These are phyloP conservation scores for Hylomyscus alleni DNA, from an alignment of 2,797 vertebrate genomes.

Conservation along the genomic window DNA sequence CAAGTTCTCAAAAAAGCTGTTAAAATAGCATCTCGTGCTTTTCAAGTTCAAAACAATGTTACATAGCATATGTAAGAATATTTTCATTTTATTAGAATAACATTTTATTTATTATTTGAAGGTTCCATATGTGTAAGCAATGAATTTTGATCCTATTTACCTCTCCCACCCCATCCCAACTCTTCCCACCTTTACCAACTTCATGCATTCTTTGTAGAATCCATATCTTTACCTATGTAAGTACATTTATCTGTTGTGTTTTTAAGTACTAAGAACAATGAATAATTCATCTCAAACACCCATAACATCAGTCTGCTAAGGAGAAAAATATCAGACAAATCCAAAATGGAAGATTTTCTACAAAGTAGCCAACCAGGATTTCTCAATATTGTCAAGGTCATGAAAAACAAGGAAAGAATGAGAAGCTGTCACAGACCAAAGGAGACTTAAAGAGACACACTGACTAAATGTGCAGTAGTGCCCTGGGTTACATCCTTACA, in stretches of 20 bases:
- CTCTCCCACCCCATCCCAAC: neutral
- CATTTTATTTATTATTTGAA: neutral
- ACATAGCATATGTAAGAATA: slow-evolving; percentile 24
- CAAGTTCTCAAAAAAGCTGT: slow-evolving; percentile 42
- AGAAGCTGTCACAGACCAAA: slow-evolving; percentile 37
- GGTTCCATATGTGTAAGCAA: neutral
- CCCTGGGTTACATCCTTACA: neutral
- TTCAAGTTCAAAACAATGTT: slow-evolving; percentile 58
- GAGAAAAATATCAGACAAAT: slow-evolving; percentile 48
- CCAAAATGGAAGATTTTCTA: slow-evolving; percentile 3
- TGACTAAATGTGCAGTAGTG: neutral
- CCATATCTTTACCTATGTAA: neutral
- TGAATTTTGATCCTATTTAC: neutral
- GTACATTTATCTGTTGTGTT: slow-evolving; percentile 26
- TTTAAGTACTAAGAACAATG: slow-evolving; percentile 22
- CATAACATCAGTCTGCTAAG: neutral
- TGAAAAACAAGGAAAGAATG: neutral
- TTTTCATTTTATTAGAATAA: neutral
- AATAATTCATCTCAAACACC: slow-evolving; percentile 45
- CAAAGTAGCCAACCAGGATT: neutral
- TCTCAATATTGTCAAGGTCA: slow-evolving; percentile 38
- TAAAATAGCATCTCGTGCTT: slow-evolving; percentile 20
- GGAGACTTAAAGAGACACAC: neutral
- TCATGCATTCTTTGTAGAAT: neutral
- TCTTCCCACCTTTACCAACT: neutral